Evolutionary conservation across 2,888 invertebrate genomes (phyloP).

Genomic region (Ramazzottius varieornatus): DNA sequence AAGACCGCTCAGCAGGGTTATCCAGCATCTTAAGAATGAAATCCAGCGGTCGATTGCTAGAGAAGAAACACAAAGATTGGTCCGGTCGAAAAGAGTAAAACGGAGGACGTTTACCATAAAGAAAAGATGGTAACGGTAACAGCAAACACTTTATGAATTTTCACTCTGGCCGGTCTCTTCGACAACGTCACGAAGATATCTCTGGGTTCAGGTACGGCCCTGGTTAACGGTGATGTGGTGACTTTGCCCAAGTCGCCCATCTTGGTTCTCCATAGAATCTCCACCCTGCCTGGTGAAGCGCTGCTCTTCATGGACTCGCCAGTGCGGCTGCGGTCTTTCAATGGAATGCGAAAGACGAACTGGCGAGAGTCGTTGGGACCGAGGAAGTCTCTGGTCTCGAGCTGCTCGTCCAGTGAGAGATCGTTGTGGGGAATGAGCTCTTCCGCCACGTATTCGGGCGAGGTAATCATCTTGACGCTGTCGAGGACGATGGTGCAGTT

Average conservation of each 20-base stretch:
- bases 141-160: background rate
- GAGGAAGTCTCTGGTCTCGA: background rate
- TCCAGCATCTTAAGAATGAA: background rate
- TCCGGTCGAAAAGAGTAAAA: too few species aligned
- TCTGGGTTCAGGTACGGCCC: background rate
- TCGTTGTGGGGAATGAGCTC: background rate
- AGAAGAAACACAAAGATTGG: too few species aligned
- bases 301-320: background rate
- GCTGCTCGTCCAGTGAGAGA: background rate
- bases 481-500: background rate
- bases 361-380: background rate
- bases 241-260: background rate
- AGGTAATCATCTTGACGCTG: background rate
- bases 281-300: background rate
- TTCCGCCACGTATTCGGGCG: background rate
- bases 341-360: background rate
- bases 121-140: background rate
- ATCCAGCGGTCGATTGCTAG: background rate
- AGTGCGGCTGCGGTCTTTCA: background rate
- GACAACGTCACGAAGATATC: background rate
- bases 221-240: background rate
- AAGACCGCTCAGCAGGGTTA: background rate
- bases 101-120: background rate
- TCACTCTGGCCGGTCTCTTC: background rate
- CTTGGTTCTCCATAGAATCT: background rate